Percentiles rank a stretch among this genome's conserved stretches.
Conservation (phyloP, 2,113 vertebrate species). For the Odocoileus virginianus region DNA sequence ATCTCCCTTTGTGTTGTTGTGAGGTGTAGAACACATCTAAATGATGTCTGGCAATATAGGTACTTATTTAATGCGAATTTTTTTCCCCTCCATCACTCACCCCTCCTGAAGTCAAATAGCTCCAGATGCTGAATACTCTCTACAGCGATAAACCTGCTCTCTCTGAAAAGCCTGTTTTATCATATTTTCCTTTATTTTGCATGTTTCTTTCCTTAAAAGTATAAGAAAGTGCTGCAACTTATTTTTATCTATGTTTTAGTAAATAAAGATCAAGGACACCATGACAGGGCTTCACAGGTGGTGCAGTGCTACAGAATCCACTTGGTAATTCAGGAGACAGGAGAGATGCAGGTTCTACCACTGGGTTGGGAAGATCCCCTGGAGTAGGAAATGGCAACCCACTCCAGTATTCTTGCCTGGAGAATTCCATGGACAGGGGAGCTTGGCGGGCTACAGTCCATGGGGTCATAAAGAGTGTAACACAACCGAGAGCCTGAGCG, state of each 20-base stretch:
- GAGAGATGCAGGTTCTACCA: neutral
- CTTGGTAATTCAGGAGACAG: neutral
- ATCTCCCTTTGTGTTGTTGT: neutral
- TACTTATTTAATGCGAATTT: neutral
- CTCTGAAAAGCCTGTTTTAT: neutral
- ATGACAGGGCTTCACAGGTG: neutral
- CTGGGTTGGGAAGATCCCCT: neutral
- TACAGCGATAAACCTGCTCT: neutral
- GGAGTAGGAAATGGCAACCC: neutral
- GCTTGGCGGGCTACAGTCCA: neutral
- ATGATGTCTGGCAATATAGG: neutral
- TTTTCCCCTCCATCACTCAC: neutral
- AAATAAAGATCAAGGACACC: neutral
- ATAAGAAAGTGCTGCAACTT: neutral
- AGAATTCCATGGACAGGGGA: neutral
- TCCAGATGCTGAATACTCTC: neutral
- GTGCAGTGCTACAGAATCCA: neutral
- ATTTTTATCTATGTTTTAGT: neutral
- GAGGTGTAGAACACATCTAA: neutral
- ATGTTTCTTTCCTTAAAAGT: neutral
- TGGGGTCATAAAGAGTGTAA: neutral
- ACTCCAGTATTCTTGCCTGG: neutral
- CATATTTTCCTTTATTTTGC: neutral
- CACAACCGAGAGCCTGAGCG: neutral
- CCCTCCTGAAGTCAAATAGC: neutral